phyloP scores from a whole-genome alignment of 2,888 invertebrate genomes.

The Aspidiotus destructor region DNA sequence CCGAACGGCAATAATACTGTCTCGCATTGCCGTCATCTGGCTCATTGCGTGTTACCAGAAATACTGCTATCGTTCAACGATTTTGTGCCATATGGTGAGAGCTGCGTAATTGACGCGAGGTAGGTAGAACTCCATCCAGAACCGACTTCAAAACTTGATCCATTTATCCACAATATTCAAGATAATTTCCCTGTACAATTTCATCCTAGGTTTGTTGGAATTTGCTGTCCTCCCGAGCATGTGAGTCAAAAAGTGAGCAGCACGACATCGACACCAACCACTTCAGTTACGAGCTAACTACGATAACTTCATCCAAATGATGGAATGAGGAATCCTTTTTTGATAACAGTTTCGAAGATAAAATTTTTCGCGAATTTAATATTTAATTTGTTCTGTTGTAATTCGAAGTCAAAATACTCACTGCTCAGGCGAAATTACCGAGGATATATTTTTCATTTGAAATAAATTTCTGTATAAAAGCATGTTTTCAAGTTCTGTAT shows the following conservation, averaged over 20 bases:
- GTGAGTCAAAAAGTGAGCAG: conserved; percentile 3
- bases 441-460: no score
- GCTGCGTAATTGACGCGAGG: conserved; percentile 29
- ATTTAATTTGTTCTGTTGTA: no score
- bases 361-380: not conserved
- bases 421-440: no score
- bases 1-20: conserved; percentile 26
- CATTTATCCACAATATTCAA: no score
- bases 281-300: no score
- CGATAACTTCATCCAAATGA: not conserved
- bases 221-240: conserved; percentile 21
- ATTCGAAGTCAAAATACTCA: no score
- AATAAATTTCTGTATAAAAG: not conserved
- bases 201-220: conserved; percentile 24
- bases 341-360: conserved; percentile 10
- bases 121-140: not conserved
- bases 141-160: not conserved
- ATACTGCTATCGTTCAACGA: conserved; percentile 30
- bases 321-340: conserved; percentile 13
- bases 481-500: not conserved
- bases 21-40: conserved; percentile 34
- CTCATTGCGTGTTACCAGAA: conserved; percentile 34
- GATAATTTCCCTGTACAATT: not conserved
- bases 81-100: conserved; percentile 31
- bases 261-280: not conserved